These are phyloP conservation scores for Drosophila orena DNA, from an alignment of 1,140 invertebrate species.

Conservation along the genomic window DNA sequence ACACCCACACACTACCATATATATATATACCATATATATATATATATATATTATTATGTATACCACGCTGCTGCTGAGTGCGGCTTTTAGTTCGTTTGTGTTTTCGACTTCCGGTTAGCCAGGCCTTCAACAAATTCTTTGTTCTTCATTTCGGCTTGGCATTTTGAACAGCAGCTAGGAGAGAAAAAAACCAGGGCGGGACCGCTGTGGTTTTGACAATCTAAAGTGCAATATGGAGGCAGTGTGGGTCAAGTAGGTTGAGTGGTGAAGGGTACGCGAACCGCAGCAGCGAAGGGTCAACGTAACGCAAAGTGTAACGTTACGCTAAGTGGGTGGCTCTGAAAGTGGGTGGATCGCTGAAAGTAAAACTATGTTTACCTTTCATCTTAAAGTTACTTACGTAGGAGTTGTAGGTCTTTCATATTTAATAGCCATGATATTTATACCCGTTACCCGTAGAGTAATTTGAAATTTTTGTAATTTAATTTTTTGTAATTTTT, in stretches of 20 bases:
- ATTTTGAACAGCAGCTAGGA: slow-evolving; percentile 25
- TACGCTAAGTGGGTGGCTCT: slow-evolving; percentile 1
- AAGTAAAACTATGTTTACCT: slow-evolving; percentile 21
- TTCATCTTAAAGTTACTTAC: not conserved
- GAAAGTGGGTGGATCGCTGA: slow-evolving; percentile 14
- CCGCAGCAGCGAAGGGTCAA: slow-evolving; percentile 36
- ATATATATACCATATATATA: slow-evolving; percentile 6
- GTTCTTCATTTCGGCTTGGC: slow-evolving; percentile 62
- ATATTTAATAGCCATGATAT: not conserved
- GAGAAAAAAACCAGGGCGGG: slow-evolving; percentile 11
- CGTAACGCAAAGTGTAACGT: slow-evolving; percentile 22
- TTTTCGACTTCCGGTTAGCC: slow-evolving; percentile 79
- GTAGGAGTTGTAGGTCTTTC: not conserved
- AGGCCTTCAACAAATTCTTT: slow-evolving; percentile 70
- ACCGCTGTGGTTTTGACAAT: slow-evolving; percentile 64
- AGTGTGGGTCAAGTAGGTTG: slow-evolving; percentile 49
- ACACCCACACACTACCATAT: slow-evolving; percentile 12
- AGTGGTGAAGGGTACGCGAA: slow-evolving; percentile 20
- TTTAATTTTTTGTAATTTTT: too few relatives aligned
- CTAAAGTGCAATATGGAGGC: slow-evolving; percentile 47
- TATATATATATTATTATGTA: slow-evolving; percentile 21
- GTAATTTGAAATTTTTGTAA: too few relatives aligned
- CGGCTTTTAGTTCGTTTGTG: slow-evolving; percentile 82
- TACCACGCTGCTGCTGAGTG: slow-evolving; percentile 61
- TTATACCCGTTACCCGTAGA: not conserved